A percentile compares a stretch with the other conserved stretches of the same genome.
Conservation (phyloP, 2,888 invertebrate genomes). For the Psylliodes chrysocephalus region DNA sequence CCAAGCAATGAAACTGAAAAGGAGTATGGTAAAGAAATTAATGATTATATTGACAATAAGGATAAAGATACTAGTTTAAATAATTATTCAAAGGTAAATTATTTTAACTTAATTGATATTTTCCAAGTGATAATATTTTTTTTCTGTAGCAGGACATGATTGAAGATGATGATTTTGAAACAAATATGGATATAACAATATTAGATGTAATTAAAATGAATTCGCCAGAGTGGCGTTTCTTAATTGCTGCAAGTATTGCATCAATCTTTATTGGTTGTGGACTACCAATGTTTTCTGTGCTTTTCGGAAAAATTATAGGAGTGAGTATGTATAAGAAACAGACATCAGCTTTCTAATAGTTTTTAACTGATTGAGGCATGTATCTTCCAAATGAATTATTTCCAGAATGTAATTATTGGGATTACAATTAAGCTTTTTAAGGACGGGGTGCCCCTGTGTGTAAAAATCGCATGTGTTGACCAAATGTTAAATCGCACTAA, state of each 20-base stretch:
- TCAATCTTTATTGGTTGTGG: conserved; percentile 75
- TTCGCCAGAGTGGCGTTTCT: conserved; percentile 74
- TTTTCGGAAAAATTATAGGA: conserved; percentile 78
- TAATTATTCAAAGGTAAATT: not conserved
- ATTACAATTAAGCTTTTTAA: too few relatives aligned
- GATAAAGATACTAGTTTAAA: conserved; percentile 38
- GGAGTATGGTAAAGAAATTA: not conserved
- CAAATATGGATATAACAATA: conserved; percentile 46
- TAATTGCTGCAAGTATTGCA: conserved; percentile 71
- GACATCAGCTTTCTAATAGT: too few relatives aligned
- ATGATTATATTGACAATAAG: conserved; percentile 12
- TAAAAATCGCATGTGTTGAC: too few relatives aligned
- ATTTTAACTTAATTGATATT: too few relatives aligned
- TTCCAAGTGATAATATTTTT: too few relatives aligned
- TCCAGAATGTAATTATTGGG: too few relatives aligned
- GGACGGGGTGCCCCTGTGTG: too few relatives aligned
- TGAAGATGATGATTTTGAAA: conserved; percentile 40
- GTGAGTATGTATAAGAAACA: conserved; percentile 67
- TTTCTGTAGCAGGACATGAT: not conserved
- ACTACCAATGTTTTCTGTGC: conserved; percentile 78
- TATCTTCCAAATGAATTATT: too few relatives aligned
- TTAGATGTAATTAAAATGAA: conserved; percentile 65
- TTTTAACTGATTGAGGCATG: too few relatives aligned
- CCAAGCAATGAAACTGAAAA: conserved; percentile 38
- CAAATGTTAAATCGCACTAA: too few relatives aligned